Evolutionary conservation across 2,888 invertebrate species (phyloP).

Genomic region (Nomada flava): DNA sequence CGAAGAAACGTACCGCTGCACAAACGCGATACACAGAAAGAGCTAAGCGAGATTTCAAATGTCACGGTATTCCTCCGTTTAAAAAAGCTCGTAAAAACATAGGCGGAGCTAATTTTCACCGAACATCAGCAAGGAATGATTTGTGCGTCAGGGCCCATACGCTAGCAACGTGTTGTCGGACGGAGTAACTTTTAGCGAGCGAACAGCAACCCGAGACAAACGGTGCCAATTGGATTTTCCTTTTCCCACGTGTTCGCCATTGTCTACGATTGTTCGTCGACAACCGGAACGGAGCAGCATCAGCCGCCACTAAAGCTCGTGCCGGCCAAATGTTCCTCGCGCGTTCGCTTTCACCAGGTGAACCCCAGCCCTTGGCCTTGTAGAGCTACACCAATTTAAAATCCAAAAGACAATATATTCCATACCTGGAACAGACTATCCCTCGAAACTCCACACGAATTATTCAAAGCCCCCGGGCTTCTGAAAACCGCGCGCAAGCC

Average conservation of each 20-base stretch:
- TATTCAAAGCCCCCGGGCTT: too few species aligned
- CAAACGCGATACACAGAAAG: too few species aligned
- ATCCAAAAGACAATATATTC: too few species aligned
- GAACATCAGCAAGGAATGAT: slow-evolving; percentile 19
- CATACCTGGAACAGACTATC: too few species aligned
- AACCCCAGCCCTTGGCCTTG: not conserved
- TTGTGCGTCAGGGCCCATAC: slow-evolving; percentile 1
- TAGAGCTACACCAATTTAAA: not conserved
- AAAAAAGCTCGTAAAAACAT: not conserved
- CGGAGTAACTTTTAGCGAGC: slow-evolving; percentile 33
- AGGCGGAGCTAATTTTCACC: not conserved
- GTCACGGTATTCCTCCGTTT: not conserved
- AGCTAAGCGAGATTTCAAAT: not conserved
- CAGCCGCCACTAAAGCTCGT: slow-evolving; percentile 40
- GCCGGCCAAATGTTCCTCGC: slow-evolving; percentile 63
- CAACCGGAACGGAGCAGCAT: slow-evolving; percentile 50
- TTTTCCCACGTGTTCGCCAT: slow-evolving; percentile 58
- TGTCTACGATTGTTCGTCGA: slow-evolving; percentile 55
- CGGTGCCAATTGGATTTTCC: slow-evolving; percentile 58
- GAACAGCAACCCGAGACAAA: slow-evolving; percentile 43
- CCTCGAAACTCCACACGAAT: too few species aligned
- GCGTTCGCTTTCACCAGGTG: slow-evolving; percentile 41
- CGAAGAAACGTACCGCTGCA: too few species aligned
- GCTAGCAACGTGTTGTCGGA: slow-evolving; percentile 9
- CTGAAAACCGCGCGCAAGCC: not conserved